Base-by-base conservation (phyloP, 2,888 invertebrate species). In the Aquatica leii region DNA sequence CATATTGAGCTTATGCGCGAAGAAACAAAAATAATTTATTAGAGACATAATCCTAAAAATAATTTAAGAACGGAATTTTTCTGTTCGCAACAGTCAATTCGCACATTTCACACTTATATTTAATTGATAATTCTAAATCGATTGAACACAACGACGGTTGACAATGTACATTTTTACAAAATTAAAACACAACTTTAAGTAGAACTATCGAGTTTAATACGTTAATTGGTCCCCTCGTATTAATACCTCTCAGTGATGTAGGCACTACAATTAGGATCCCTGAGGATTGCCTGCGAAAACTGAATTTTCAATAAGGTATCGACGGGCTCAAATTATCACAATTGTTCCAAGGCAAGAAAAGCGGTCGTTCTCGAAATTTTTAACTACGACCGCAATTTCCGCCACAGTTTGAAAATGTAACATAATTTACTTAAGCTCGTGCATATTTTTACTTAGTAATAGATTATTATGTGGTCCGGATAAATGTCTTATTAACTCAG, bases 391-490 rank as follows among this genome's bases (percentile, higher is more conserved):
- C 58, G 49, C 50, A 35, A 51, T 51, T 52, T 63, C 62, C 65
- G 55, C 48, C 50, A 59, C 24, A 62, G 51, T 46, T 62, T 56
- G 48, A 35, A 50, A 18, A 56, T 53, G 54, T 34, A 56, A 54
- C 55, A 43, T 55, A 50, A 48, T 53, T 67, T 74, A 77, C 66
- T 77, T 77, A 34, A 86, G 88, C 84, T 92, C 93, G 80, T 92
- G 92, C 80, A 94, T 85, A 82, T 94, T 94, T 85, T 94, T 94
- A 81, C 93, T 94, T 74, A 94, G 86, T 66, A 94, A 86, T 77
- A 94, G 84, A 83, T 92, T 94, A 78, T 94, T 94, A 82, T 94
- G 94, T 69, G 94, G 93, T 68, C 94, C 94, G 18, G 94, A 94
- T 71, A 94, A 84, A 80, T 94, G 94, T 79, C 94, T 86, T 73